phyloP scores from a whole-genome alignment of 2,888 invertebrate genomes.

The Eupithecia pulchellata region DNA sequence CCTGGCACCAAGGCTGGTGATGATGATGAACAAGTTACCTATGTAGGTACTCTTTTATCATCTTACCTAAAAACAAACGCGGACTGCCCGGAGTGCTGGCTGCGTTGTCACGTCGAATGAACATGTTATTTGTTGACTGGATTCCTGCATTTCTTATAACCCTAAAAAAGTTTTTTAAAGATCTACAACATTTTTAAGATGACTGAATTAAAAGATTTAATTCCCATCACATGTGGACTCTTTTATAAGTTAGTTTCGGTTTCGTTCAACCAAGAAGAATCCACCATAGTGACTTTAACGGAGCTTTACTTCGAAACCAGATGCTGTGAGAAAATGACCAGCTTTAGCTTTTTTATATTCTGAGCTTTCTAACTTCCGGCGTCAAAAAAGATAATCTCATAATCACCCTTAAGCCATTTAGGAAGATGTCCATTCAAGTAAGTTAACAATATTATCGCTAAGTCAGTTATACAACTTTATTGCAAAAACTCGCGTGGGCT shows the following conservation, averaged over 20 bases:
- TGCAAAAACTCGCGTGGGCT: conserved; percentile 53
- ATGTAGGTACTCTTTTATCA: neutral
- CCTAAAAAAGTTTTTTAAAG: too few species aligned
- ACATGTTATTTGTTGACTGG: too few species aligned
- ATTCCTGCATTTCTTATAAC: too few species aligned
- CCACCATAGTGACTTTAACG: neutral
- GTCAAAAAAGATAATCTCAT: conserved; percentile 18
- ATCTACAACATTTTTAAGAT: too few species aligned
- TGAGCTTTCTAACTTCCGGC: conserved; percentile 16
- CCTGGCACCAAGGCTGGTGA: too few species aligned
- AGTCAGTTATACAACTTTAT: conserved; percentile 52
- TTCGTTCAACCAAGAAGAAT: neutral
- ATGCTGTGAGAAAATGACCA: neutral
- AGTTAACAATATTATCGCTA: conserved; percentile 39
- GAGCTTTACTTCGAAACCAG: neutral
- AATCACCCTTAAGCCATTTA: conserved; percentile 33
- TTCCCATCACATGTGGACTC: neutral
- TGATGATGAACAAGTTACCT: too few species aligned
- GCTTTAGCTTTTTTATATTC: neutral
- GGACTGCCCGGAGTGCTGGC: too few species aligned
- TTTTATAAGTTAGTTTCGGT: neutral
- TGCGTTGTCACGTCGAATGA: neutral
- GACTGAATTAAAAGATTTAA: neutral
- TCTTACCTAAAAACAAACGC: neutral
- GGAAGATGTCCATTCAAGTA: conserved; percentile 35